Evolutionary conservation across 1,140 invertebrate genomes (phyloP), one percentile per base, ranked within the genome.

Genomic region (Dendroctonus ponderosae): DNA sequence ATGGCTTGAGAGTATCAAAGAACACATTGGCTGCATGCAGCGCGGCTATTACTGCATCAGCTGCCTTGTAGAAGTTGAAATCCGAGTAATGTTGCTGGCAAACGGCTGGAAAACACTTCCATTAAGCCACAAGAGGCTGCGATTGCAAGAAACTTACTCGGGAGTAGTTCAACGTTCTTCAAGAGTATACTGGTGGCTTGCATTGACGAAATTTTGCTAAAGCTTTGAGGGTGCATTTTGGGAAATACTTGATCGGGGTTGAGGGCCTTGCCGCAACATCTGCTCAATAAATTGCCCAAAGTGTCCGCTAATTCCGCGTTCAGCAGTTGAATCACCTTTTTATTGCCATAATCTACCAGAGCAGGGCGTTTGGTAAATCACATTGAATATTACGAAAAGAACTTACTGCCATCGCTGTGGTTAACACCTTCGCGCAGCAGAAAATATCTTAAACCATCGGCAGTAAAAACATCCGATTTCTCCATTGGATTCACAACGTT

Each of bases 281-380:
- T 85, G 71, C 85, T 91, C 15, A 97, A 81, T 42, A 99, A 82
- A 83, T 99, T 99, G 26, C 96, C 96, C 1, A 98, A 79, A 5
- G 91, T 95, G 77, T 98, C 91, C 4, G 94, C 94, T 50, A 99
- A 80, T 78, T 99, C 96, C 3, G 89, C 83, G 83, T 99, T 99
- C 9, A 97, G 79, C 62, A 91, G 85, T 66, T 89, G 84, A 14
- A 87, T 77, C 51, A 93, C 83, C 79, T 94, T 93, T 5, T 81
- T 81, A 62, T 90, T 85, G 78, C 86, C 94, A 79, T 91, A 99
- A 84, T 97, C 95, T 97, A 76, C 40, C 81, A n/a, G 26, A 51
- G 39, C 8, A 5, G 7, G 5, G 26, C 7, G 2, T 38, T 62
- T 40, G n/a, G 5, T 50, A 41, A n/a, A 38, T 11, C n/a, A 41